These are phyloP conservation scores for Brachirus orientalis DNA, from an alignment of 2,113 vertebrate genomes.

Conservation along the genomic window DNA sequence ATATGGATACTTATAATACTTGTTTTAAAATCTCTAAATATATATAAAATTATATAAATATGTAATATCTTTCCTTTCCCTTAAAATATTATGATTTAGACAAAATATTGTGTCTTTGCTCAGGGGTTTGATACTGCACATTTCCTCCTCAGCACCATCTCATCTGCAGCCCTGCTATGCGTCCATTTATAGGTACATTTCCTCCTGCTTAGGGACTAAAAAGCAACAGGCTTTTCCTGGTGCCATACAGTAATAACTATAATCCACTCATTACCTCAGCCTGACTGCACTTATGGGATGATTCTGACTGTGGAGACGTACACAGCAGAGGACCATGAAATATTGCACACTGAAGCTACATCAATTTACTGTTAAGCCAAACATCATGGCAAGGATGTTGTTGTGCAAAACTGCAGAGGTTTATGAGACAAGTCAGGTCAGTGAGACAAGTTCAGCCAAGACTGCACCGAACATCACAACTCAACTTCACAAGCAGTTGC, in stretches of 20 bases:
- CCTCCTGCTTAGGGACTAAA: conserved; percentile 39
- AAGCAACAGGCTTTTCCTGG: conserved; percentile 45
- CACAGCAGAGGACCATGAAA: conserved; percentile 35
- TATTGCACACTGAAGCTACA: conserved; percentile 27
- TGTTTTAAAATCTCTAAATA: background rate
- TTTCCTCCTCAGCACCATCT: conserved; percentile 6
- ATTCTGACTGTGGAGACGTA: conserved; percentile 27
- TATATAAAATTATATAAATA: too few species aligned
- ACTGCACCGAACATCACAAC: background rate
- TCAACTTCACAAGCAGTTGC: background rate
- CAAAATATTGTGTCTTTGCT: conserved; percentile 22
- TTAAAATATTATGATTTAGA: conserved; percentile 14
- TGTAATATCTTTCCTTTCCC: too few species aligned
- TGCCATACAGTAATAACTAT: conserved; percentile 47
- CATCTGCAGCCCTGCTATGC: conserved; percentile 14
- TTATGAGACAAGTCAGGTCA: background rate
- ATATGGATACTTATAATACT: too few species aligned
- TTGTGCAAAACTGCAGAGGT: conserved; percentile 12
- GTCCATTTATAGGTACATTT: conserved; percentile 41
- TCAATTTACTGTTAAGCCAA: conserved; percentile 23
- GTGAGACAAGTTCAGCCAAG: background rate
- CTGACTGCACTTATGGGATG: conserved; percentile 38
- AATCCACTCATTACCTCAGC: conserved; percentile 29
- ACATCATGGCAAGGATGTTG: conserved; percentile 8
- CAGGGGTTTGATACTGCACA: conserved; percentile 12